Percentiles rank a stretch among this genome's conserved stretches.
Evolutionary conservation across 2,113 vertebrate genomes (phyloP).

Genomic region (Chaenogobius annularis): DNA sequence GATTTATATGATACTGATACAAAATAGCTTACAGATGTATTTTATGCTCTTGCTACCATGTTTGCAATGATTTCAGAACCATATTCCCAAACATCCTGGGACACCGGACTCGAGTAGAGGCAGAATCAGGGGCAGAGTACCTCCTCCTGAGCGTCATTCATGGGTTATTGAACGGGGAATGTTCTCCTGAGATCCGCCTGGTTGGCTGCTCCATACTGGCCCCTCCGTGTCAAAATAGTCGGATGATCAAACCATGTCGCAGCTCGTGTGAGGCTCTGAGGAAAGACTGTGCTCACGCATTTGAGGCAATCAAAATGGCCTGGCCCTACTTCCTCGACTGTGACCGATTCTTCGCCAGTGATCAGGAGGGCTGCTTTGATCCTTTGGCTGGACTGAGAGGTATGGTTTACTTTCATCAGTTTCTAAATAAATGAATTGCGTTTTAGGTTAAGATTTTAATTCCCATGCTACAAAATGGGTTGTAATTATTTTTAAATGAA

Average conservation of each 20-base stretch:
- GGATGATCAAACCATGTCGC: constrained; percentile 83
- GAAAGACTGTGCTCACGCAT: constrained; percentile 84
- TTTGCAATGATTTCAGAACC: constrained; percentile 54
- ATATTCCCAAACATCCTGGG: constrained; percentile 87
- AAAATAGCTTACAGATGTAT: background rate
- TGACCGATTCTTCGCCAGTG: constrained; percentile 83
- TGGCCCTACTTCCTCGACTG: constrained; percentile 99
- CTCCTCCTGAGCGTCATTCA: constrained; percentile 89
- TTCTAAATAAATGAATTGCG: background rate
- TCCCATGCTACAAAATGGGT: too few species aligned
- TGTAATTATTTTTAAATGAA: background rate
- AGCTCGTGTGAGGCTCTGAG: constrained; percentile 83
- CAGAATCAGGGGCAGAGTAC: constrained; percentile 89
- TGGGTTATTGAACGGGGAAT: constrained; percentile 90
- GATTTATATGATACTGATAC: background rate
- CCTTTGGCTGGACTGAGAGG: constrained; percentile 84
- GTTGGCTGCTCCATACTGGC: constrained; percentile 91
- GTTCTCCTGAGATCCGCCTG: constrained; percentile 89
- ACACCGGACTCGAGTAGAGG: constrained; percentile 78
- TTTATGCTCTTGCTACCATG: background rate
- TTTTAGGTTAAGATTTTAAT: background rate
- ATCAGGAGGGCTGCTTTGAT: constrained; percentile 88
- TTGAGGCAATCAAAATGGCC: constrained; percentile 93
- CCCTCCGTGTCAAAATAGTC: constrained; percentile 81
- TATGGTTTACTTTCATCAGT: constrained; percentile 47